Conservation (phyloP, 2,113 vertebrate genomes). For the Microcebus ravelobensis region DNA sequence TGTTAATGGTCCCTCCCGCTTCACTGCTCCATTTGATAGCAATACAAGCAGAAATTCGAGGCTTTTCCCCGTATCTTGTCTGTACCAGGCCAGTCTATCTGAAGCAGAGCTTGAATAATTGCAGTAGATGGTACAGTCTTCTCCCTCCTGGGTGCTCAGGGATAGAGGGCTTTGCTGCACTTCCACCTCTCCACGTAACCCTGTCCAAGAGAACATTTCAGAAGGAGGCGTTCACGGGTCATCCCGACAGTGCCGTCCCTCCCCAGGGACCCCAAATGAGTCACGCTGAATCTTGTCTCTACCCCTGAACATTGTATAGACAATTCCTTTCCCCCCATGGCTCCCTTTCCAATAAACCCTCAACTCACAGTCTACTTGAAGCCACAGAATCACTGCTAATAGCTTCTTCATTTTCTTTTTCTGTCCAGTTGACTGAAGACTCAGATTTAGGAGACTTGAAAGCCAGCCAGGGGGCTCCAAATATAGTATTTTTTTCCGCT, state of each 20-base stretch:
- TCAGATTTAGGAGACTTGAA: conserved; percentile 32
- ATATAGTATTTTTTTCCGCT: conserved; percentile 4
- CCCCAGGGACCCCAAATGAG: neutral
- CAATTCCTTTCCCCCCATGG: neutral
- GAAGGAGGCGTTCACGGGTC: neutral
- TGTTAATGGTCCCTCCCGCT: neutral
- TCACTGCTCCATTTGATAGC: neutral
- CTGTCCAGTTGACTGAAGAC: neutral
- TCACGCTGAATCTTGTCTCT: neutral
- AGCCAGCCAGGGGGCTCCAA: neutral
- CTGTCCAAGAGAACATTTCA: conserved; percentile 13
- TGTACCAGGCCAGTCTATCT: neutral
- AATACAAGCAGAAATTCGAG: neutral
- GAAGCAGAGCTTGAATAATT: neutral
- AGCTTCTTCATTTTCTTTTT: neutral
- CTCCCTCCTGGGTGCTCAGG: neutral
- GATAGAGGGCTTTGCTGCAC: neutral
- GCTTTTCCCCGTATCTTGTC: neutral
- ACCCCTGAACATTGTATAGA: neutral
- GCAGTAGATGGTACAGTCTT: neutral
- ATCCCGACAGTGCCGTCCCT: neutral
- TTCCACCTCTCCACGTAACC: neutral
- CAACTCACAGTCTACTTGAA: conserved; percentile 28
- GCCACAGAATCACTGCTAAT: neutral
- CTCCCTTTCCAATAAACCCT: neutral